Conservation (phyloP, 2,888 invertebrate species). For the Fissipunctia ypsillon region DNA sequence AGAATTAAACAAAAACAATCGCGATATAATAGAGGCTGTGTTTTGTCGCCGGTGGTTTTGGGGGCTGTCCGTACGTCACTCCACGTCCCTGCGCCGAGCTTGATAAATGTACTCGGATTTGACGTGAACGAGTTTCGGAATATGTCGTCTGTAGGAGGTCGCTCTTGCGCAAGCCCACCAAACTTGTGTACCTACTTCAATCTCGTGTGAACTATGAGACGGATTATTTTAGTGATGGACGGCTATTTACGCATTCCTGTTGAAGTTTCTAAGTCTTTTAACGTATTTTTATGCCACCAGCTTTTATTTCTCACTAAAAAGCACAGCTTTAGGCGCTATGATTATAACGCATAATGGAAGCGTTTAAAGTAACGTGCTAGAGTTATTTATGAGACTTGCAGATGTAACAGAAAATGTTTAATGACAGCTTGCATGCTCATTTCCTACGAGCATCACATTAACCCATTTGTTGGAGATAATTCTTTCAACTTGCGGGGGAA, state of each 20-base stretch:
- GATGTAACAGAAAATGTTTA: slow-evolving; percentile 63
- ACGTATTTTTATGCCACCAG: slow-evolving; percentile 27
- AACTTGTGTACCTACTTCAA: slow-evolving; percentile 48
- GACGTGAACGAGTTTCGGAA: slow-evolving; percentile 74
- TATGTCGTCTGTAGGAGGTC: slow-evolving; percentile 72
- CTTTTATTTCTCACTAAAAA: slow-evolving; percentile 35
- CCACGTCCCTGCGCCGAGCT: slow-evolving; percentile 69
- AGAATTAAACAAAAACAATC: slow-evolving; percentile 84
- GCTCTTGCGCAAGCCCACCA: slow-evolving; percentile 51
- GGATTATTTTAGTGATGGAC: slow-evolving; percentile 29
- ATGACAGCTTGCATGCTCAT: slow-evolving; percentile 61
- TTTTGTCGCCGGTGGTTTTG: slow-evolving; percentile 84
- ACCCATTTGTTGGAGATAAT: slow-evolving; percentile 61
- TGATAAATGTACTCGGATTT: slow-evolving; percentile 83
- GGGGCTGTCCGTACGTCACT: slow-evolving; percentile 81
- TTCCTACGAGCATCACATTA: slow-evolving; percentile 58
- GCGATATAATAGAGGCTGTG: slow-evolving; percentile 79
- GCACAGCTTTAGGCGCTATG: slow-evolving; percentile 23
- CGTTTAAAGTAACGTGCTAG: slow-evolving; percentile 49
- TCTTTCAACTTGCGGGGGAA: slow-evolving; percentile 49
- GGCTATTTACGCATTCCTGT: slow-evolving; percentile 30
- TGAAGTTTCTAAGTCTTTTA: slow-evolving; percentile 35
- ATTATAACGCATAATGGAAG: slow-evolving; percentile 45
- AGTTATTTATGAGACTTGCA: slow-evolving; percentile 61
- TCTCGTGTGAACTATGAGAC: slow-evolving; percentile 52